Evolutionary conservation across 1,140 invertebrate genomes (phyloP), one percentile per base, ranked within the genome.

Genomic region (Zelostemma sp.): DNA sequence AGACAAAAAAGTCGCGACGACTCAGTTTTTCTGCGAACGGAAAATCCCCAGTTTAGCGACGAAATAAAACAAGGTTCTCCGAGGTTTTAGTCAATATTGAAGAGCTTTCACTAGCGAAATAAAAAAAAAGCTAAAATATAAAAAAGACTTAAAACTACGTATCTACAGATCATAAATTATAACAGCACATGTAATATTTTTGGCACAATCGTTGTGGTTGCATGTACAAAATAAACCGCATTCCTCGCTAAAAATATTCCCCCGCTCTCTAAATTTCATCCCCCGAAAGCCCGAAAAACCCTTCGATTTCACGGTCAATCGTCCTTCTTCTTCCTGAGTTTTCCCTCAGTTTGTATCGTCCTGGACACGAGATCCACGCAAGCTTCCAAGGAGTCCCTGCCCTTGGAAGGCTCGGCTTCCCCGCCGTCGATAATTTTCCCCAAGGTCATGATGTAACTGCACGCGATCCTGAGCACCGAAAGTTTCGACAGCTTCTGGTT

Each of bases 401-500:
- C 79, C 9, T 84, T 88, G 18, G 78, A 74, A 2, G 86, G 38
- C 1, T 79, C 72, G 3, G 69, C 73, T 0, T 81, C 66, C 3
- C 72, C 76, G 3, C 11, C 33, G 8, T 80, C 89, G 73, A 80
- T 78, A 9, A 87, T 81, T 19, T 87, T 85, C 25, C 82, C 86
- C 45, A 98, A 83, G 0, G 95, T 94, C 75, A 95, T 88, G 59
- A 97, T 97, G 81, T 96, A 96, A 35, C 93, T 93, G 74, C 94
- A 95, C 0, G 96, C 95, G 73, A 97, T 96, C 78, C 95, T 89
- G 21, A 98, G 82, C 1, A 97, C 95, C 0, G 95, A 96, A 17
- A 98, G 81, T 79, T 97, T 97, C 0, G 94, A 96, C 5, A 97
- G 87, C 83, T 97, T 97, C 79, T 97, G 95, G 77, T 95, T 95